Percentiles rank a stretch among this genome's conserved stretches.
Conservation (phyloP, 1,140 invertebrate species). For the Pachyrhynchus sulphureomaculatus region DNA sequence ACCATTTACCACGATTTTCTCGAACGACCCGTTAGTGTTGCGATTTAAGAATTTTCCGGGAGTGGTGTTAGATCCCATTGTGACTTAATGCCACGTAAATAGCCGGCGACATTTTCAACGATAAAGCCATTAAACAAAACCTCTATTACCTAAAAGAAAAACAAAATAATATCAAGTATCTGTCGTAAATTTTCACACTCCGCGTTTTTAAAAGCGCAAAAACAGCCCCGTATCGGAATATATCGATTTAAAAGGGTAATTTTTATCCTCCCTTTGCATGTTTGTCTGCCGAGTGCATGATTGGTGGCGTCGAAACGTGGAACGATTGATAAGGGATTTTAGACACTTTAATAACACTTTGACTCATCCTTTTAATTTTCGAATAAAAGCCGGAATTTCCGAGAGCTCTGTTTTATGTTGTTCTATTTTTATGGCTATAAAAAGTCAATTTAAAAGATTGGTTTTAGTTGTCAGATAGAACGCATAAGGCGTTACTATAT, state of each 20-base stretch:
- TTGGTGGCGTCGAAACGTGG: constrained; percentile 15
- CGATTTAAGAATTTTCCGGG: too few species aligned
- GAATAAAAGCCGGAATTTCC: constrained; percentile 1
- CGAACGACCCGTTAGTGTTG: too few species aligned
- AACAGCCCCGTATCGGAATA: constrained; percentile 22
- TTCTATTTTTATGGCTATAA: not conserved
- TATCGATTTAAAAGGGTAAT: constrained; percentile 30
- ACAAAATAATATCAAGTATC: constrained; percentile 3
- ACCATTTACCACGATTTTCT: too few species aligned
- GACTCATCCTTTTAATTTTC: constrained; percentile 24
- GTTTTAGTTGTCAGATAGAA: too few species aligned
- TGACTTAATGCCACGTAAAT: too few species aligned
- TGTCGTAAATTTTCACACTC: constrained; percentile 10
- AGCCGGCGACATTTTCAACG: too few species aligned
- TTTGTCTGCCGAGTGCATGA: constrained; percentile 20
- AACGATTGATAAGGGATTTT: constrained; percentile 21
- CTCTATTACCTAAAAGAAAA: too few species aligned
- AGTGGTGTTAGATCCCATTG: too few species aligned
- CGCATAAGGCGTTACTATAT: too few species aligned
- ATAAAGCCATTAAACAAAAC: too few species aligned
- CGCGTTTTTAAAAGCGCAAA: constrained; percentile 13
- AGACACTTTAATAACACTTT: constrained; percentile 29
- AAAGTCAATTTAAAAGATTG: too few species aligned
- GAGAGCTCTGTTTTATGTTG: constrained; percentile 6
- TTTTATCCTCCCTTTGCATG: constrained; percentile 25